Evolutionary conservation across 2,888 invertebrate species (phyloP).

Genomic region (Noctua janthina): DNA sequence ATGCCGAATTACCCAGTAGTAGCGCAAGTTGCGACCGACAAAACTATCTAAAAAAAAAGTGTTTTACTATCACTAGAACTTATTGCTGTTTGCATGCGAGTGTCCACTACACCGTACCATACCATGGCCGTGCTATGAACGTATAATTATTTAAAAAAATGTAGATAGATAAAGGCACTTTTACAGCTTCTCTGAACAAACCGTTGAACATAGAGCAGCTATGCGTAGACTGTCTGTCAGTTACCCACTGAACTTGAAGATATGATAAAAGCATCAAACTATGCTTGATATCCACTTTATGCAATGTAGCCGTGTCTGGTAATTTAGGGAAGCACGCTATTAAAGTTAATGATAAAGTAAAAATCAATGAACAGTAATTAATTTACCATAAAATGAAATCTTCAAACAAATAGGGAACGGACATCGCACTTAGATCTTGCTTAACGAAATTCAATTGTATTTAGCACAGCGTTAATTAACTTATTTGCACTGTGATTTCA

Average conservation of each 20-base stretch:
- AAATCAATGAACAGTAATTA: background rate
- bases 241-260: background rate
- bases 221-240: too few relatives aligned
- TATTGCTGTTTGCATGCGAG: too few relatives aligned
- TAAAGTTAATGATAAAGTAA: background rate
- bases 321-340: background rate
- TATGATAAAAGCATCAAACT: background rate
- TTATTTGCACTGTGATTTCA: constrained; percentile 4
- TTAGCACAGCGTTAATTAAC: constrained; percentile 14
- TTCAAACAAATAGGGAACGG: background rate
- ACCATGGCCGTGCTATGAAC: too few relatives aligned
- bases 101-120: too few relatives aligned
- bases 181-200: background rate
- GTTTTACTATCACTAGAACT: too few relatives aligned
- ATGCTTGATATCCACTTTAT: background rate
- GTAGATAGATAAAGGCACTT: background rate
- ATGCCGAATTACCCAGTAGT: too few relatives aligned
- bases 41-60: too few relatives aligned
- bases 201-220: background rate
- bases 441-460: constrained; percentile 11
- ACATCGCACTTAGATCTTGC: background rate
- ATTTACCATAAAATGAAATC: background rate
- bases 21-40: too few relatives aligned
- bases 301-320: background rate
- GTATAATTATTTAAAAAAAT: too few relatives aligned